Evolutionary conservation across 2,888 invertebrate genomes (phyloP), one percentile per base, ranked within the genome.

Genomic region (Cheilosia variabilis): DNA sequence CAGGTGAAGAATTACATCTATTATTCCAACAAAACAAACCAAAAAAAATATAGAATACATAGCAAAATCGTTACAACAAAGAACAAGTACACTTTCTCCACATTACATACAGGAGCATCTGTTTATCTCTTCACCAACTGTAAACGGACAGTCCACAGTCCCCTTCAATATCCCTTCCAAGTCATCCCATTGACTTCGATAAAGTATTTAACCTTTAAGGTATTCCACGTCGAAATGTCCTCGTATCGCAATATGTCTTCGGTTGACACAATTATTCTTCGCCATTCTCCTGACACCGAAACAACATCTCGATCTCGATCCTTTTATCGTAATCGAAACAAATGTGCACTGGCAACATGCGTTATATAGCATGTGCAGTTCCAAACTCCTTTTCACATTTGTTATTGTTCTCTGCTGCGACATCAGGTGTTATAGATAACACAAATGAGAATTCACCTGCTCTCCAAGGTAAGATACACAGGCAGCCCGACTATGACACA

Each of bases 261-360:
- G 10, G 62, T 58, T 86, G 86, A 81, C 86, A 86, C 81, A 81
- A 81, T 77, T 86, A 77, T 81, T 76, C 71, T 57, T 66, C 22
- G 27, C 27, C 68, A 66, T 66, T 73, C 62, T 45, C 24, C 24
- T 50, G 37, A 52, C 43, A 15, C 22, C 60, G 9, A 41, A 41
- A 13, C 47, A 72, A 55, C 58, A 72, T 65, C 37, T 53, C 43
- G 41, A 62, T 73, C 60, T 53, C 53, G 71, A 81, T 77, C 77
- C 76, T 80, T 27, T 86, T 63, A 86, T 81, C 81, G 86, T 86
- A 86, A 81, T 86, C 86, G 86, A 86, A 86, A 86, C 86, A 86
- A 86, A 86, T 86, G 86, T 81, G 86, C 86, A 86, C 68, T 72
- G 81, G 86, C 57, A 81, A 86, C 80, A 86, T 86, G 81, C 80